Evolutionary conservation across 2,888 invertebrate species (phyloP).

Genomic region (Hypsopygia costalis): DNA sequence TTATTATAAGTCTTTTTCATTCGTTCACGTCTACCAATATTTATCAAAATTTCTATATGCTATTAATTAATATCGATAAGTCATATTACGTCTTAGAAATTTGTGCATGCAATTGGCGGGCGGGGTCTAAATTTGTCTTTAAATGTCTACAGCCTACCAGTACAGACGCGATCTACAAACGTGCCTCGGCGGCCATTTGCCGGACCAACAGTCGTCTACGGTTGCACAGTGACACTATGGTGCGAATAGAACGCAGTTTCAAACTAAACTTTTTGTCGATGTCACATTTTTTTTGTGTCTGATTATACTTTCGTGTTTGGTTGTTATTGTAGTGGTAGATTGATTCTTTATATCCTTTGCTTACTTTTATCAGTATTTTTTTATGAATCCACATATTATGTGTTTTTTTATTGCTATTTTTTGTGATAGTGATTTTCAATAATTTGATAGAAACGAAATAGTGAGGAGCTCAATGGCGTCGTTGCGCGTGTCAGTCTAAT

Average conservation of each 20-base stretch:
- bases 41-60: no score
- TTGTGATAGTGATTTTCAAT: background rate
- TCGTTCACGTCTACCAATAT: no score
- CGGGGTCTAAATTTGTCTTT: constrained; percentile 33
- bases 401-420: background rate
- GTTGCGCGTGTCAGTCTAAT: no score
- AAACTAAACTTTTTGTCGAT: background rate
- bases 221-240: constrained; percentile 52
- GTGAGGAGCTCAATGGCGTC: no score
- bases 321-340: background rate
- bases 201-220: constrained; percentile 39
- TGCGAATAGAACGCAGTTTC: constrained; percentile 11
- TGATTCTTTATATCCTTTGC: no score
- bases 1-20: no score
- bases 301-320: background rate
- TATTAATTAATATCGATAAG: no score
- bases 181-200: constrained; percentile 23
- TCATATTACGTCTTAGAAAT: no score
- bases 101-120: constrained; percentile 37
- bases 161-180: constrained; percentile 10
- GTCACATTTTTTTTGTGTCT: background rate
- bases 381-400: no score
- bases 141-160: constrained; percentile 6
- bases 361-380: no score
- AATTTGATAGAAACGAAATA: background rate